Conservation (phyloP, 2,888 invertebrate genomes). For the Calameuta idolon region DNA sequence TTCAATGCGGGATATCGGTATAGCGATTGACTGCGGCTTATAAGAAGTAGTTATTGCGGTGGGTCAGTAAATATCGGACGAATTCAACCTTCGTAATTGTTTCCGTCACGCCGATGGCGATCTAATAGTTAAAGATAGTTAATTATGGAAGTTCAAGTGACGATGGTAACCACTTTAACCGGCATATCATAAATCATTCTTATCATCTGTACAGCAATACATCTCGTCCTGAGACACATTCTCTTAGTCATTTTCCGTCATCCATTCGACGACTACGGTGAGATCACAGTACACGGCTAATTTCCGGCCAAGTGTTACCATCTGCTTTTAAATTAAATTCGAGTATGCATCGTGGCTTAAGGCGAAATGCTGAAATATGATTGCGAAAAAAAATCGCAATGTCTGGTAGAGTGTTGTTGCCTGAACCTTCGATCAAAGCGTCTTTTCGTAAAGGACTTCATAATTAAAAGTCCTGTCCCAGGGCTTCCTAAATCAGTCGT, state of each 20-base stretch:
- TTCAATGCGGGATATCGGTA: neutral
- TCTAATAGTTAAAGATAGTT: neutral
- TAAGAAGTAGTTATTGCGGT: slow-evolving; percentile 39
- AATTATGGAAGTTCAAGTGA: neutral
- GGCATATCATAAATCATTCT: neutral
- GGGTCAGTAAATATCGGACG: slow-evolving; percentile 37
- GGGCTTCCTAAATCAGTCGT: neutral
- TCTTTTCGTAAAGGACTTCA: neutral
- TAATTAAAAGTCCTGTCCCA: neutral
- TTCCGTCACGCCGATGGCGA: neutral
- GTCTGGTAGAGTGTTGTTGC: neutral
- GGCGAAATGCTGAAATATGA: neutral
- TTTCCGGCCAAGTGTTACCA: slow-evolving; percentile 14
- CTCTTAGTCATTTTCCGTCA: neutral
- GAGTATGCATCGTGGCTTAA: slow-evolving; percentile 12
- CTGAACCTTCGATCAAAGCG: neutral
- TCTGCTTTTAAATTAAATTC: slow-evolving; percentile 13
- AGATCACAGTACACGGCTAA: slow-evolving; percentile 7
- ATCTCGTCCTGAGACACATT: neutral
- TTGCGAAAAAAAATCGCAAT: neutral
- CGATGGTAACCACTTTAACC: neutral
- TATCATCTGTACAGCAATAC: neutral
- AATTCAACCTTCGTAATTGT: slow-evolving; percentile 15
- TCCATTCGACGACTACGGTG: neutral
- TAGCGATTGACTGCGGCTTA: neutral